These are phyloP conservation scores for Sebastes hubbsi DNA, from an alignment of 2,797 vertebrate species.

Conservation along the genomic window DNA sequence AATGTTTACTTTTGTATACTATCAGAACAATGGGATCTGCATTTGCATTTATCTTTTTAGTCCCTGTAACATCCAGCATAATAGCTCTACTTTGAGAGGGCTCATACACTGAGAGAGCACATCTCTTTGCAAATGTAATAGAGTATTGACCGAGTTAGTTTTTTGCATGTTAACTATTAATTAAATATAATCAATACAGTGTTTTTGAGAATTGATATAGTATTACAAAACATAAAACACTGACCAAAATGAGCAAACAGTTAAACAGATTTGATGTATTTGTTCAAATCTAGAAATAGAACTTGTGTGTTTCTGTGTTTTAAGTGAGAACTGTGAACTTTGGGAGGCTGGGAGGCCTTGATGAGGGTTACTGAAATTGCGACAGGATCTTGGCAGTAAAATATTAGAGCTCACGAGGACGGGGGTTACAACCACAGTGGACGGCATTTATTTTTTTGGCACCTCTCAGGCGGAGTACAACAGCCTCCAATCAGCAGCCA, in stretches of 20 bases:
- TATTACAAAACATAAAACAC: no score
- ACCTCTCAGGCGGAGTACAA: slow-evolving; percentile 33
- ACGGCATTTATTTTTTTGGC: slow-evolving; percentile 56
- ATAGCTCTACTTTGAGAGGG: no score
- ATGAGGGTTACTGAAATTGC: neutral
- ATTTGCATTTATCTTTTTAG: no score
- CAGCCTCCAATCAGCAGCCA: slow-evolving; percentile 63
- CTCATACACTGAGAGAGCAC: no score
- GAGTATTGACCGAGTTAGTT: no score
- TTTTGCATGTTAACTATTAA: no score
- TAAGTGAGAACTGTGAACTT: slow-evolving; percentile 1
- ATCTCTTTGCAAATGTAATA: no score
- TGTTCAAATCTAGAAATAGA: neutral
- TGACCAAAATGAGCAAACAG: neutral
- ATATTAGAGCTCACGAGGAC: slow-evolving; percentile 35
- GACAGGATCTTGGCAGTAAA: slow-evolving; percentile 38
- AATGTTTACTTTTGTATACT: no score
- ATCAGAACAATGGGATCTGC: no score
- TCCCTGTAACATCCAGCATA: no score
- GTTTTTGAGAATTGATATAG: no score
- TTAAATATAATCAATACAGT: no score
- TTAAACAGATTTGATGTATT: neutral
- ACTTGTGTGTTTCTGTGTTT: neutral
- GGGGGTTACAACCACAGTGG: slow-evolving; percentile 42
- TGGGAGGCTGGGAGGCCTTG: neutral